Evolutionary conservation across 2,113 vertebrate species (phyloP), one percentile per base, ranked within the genome.

Genomic region (Megaceryle torquata): DNA sequence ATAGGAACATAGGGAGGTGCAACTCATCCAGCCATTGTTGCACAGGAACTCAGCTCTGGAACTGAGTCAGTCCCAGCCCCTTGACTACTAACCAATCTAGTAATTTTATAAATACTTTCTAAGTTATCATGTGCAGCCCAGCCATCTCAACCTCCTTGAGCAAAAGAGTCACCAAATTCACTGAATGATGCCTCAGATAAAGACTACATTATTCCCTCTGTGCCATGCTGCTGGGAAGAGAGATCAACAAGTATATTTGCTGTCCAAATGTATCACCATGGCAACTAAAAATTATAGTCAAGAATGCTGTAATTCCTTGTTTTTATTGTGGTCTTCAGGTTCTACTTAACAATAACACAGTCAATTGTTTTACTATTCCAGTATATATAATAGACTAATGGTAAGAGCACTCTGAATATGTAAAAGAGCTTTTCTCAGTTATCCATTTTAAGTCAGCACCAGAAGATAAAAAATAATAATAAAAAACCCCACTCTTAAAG

Each of bases 251-350:
- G 46, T 82, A 35, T 83, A 89, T 63, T 71, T 4, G 4, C 41
- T 89, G 77, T 86, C 61, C 76, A 48, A 94, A 57, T 61, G 12
- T 48, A 80, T 96, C 51, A 57, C 93, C 71, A 91, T 93, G 81
- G 77, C 81, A 91, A 95, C 93, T 59, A 82, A 86, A 91, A 91
- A 51, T 83, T 83, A 85, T 54, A 79, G 77, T 31, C 35, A 79
- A 48, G 48, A 89, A 59, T 57, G 56, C 31, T 44, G 60, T 60
- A 46, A 29, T 57, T 76, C 17, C 43, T 80, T 79, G 67, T 41
- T 91, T 88, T 91, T 76, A 37, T 61, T 5, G 1, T 76, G 31
- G 48, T 72, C 88, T 88, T 89, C 81, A 76, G 56, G 68, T 91
- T 76, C 72, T 71, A 50, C 71, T 82, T 89, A 65, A 35, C 44